These are phyloP conservation scores for Aphaenogaster floridana DNA, from an alignment of 1,140 invertebrate genomes.

Conservation along the genomic window DNA sequence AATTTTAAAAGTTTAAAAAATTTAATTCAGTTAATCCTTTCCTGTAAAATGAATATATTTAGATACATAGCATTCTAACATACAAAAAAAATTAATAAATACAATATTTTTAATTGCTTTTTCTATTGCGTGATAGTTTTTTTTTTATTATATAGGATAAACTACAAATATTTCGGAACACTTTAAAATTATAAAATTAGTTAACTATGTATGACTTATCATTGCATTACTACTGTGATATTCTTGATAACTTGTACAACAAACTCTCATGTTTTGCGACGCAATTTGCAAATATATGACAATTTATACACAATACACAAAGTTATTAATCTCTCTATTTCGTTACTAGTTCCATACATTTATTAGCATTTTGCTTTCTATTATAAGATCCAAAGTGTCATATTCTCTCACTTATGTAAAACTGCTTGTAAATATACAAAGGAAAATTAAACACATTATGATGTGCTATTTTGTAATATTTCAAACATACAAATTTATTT, in stretches of 20 bases:
- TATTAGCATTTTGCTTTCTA: slow-evolving; percentile 51
- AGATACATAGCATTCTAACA: not conserved
- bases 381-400: not conserved
- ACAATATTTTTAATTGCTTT: not conserved
- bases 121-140: slow-evolving; percentile 1
- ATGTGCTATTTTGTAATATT: slow-evolving; percentile 22
- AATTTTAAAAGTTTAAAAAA: not conserved
- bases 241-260: slow-evolving; percentile 44
- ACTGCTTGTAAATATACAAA: slow-evolving; percentile 28
- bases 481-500: slow-evolving; percentile 28
- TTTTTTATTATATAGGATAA: slow-evolving; percentile 14
- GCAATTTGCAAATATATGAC: slow-evolving; percentile 33
- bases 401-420: slow-evolving; percentile 29
- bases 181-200: slow-evolving; percentile 21
- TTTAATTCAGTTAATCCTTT: not conserved
- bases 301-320: slow-evolving; percentile 49
- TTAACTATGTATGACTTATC: slow-evolving; percentile 11
- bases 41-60: slow-evolving; percentile 12
- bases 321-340: slow-evolving; percentile 42
- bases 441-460: not conserved
- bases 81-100: slow-evolving; percentile 26
- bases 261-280: slow-evolving; percentile 33
- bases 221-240: slow-evolving; percentile 54
- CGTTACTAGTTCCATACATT: slow-evolving; percentile 29
- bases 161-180: slow-evolving; percentile 1